Percentiles rank a stretch among this genome's conserved stretches.
phyloP scores from a whole-genome alignment of 1,140 invertebrate genomes.

The Anoplolepis gracilipes region DNA sequence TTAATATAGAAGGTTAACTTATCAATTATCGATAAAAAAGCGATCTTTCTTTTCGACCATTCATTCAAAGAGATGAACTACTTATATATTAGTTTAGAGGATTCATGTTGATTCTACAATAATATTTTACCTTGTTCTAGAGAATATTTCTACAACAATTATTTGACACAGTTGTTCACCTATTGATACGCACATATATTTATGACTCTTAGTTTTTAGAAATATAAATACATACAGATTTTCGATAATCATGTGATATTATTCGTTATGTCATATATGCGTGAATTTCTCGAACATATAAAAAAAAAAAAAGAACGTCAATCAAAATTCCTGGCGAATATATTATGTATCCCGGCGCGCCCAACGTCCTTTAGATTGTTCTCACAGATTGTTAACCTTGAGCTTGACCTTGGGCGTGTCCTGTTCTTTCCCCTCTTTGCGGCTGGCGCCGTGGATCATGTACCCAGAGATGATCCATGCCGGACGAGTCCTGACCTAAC shows the following conservation, averaged over 20 bases:
- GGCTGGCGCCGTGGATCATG: slow-evolving; percentile 41
- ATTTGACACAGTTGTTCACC: background rate
- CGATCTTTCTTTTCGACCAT: background rate
- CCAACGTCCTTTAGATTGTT: slow-evolving; percentile 9
- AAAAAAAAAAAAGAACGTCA: background rate
- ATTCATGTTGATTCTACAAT: no score
- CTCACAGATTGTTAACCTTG: slow-evolving; percentile 62
- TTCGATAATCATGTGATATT: background rate
- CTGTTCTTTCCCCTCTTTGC: slow-evolving; percentile 47
- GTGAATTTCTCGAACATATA: background rate
- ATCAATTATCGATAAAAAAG: background rate
- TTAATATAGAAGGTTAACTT: background rate
- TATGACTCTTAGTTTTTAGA: background rate
- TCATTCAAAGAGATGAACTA: background rate
- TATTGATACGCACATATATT: background rate
- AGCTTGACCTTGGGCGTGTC: slow-evolving; percentile 73
- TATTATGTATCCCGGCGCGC: background rate
- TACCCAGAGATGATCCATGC: slow-evolving; percentile 62
- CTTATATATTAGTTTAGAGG: no score
- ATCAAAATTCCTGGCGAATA: slow-evolving; percentile 8
- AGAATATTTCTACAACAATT: background rate
- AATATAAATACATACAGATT: background rate
- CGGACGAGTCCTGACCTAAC: slow-evolving; percentile 83
- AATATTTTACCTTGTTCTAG: no score
- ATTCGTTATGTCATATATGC: background rate